Evolutionary conservation across 2,113 vertebrate species (phyloP).

Genomic region (Bagarius yarrelli): DNA sequence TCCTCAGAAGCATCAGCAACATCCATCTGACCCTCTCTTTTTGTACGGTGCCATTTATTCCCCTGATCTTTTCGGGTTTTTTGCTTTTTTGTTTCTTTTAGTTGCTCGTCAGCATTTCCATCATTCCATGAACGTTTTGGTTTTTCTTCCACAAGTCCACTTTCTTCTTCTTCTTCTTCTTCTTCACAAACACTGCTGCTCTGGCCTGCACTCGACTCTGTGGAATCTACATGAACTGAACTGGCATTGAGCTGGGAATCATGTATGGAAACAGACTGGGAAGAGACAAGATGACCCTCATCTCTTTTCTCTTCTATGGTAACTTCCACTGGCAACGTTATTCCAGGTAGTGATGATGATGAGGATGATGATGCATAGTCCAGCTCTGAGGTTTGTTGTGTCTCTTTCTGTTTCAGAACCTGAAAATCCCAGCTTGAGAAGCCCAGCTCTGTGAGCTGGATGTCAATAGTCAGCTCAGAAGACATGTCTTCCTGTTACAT

Average conservation of each 20-base stretch:
- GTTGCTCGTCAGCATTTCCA: neutral
- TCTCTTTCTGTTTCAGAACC: constrained; percentile 47
- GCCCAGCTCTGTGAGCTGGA: constrained; percentile 73
- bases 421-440: constrained; percentile 57
- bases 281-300: neutral
- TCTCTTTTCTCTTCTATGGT: neutral
- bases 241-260: neutral
- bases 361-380: neutral
- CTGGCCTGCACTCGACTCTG: neutral
- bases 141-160: neutral
- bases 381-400: constrained; percentile 35
- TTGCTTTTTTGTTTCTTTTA: neutral
- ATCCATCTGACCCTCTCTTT: neutral
- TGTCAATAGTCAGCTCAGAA: constrained; percentile 72
- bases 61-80: neutral
- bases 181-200: neutral
- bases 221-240: neutral
- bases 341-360: neutral
- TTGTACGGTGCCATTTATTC: too few species aligned
- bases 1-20: constrained; percentile 16
- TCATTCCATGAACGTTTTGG: neutral
- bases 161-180: too few species aligned
- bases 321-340: too few species aligned
- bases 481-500: constrained; percentile 60
- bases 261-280: neutral